Conservation (phyloP, 1,140 invertebrate genomes). For the Ganaspis sp. region DNA sequence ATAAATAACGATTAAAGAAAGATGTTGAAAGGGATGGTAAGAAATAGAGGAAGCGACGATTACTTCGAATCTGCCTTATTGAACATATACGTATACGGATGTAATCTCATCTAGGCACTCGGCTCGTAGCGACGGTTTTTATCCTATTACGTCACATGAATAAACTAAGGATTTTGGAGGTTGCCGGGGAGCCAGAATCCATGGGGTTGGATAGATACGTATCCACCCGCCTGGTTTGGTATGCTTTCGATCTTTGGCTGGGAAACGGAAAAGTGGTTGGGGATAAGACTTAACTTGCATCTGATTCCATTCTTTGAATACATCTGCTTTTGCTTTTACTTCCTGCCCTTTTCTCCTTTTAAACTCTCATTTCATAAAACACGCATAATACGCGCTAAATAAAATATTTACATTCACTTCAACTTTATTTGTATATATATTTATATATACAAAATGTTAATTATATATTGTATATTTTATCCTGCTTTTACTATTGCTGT, state of each 20-base stretch:
- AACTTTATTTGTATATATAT: no score
- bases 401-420: no score
- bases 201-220: conserved; percentile 12
- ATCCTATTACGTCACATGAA: conserved; percentile 77
- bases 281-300: conserved; percentile 22
- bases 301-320: conserved; percentile 1
- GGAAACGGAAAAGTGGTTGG: conserved; percentile 16
- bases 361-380: background rate
- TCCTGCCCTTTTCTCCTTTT: background rate
- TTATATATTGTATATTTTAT: no score
- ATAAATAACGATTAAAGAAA: conserved; percentile 27
- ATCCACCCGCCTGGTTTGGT: background rate
- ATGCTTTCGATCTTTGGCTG: conserved; percentile 33
- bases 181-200: conserved; percentile 44
- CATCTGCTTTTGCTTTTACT: background rate
- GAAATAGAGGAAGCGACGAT: conserved; percentile 55
- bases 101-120: conserved; percentile 75
- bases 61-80: conserved; percentile 64
- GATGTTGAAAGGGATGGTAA: conserved; percentile 38
- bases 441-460: no score
- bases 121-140: conserved; percentile 72
- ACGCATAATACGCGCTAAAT: no score
- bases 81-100: conserved; percentile 59
- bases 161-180: conserved; percentile 73
- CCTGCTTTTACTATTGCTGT: no score